Conservation (phyloP, 2,888 invertebrate species). For the Tipula unca region DNA sequence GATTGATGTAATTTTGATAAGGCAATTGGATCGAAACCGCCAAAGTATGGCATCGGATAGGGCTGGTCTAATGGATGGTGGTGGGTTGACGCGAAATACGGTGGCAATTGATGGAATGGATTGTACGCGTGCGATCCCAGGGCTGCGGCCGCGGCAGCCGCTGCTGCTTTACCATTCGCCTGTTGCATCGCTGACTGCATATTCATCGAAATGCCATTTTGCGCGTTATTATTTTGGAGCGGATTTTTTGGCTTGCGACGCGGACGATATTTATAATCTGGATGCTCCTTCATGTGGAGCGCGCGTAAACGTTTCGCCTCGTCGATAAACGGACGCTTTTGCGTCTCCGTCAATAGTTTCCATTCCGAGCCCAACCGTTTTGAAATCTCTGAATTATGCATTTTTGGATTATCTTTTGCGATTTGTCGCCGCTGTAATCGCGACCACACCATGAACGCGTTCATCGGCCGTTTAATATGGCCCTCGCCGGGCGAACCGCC, state of each 20-base stretch:
- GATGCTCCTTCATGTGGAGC: slow-evolving; percentile 84
- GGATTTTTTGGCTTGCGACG: slow-evolving; percentile 75
- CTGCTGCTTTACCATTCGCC: slow-evolving; percentile 31
- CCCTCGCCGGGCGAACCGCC: slow-evolving; percentile 47
- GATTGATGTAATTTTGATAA: slow-evolving; percentile 40
- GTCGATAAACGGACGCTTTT: slow-evolving; percentile 90
- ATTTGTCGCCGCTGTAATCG: slow-evolving; percentile 85
- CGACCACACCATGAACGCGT: slow-evolving; percentile 96
- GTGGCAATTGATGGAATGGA: slow-evolving; percentile 57
- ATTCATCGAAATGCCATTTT: slow-evolving; percentile 31
- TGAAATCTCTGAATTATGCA: slow-evolving; percentile 85
- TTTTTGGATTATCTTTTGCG: slow-evolving; percentile 88
- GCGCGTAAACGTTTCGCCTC: slow-evolving; percentile 85
- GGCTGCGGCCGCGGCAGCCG: slow-evolving; percentile 45
- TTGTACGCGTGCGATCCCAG: slow-evolving; percentile 49
- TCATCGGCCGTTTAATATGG: slow-evolving; percentile 95
- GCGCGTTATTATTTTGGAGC: slow-evolving; percentile 34
- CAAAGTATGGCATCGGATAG: slow-evolving; percentile 42
- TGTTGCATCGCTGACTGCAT: slow-evolving; percentile 26
- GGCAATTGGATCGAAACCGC: slow-evolving; percentile 41
- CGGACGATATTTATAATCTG: slow-evolving; percentile 84
- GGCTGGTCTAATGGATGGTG: slow-evolving; percentile 53
- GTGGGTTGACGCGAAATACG: slow-evolving; percentile 70
- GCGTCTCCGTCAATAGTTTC: slow-evolving; percentile 78
- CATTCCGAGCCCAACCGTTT: slow-evolving; percentile 89